Percentiles rank a stretch among this genome's conserved stretches.
phyloP scores from a whole-genome alignment of 1,140 invertebrate genomes.

The Drosophila seguyi region DNA sequence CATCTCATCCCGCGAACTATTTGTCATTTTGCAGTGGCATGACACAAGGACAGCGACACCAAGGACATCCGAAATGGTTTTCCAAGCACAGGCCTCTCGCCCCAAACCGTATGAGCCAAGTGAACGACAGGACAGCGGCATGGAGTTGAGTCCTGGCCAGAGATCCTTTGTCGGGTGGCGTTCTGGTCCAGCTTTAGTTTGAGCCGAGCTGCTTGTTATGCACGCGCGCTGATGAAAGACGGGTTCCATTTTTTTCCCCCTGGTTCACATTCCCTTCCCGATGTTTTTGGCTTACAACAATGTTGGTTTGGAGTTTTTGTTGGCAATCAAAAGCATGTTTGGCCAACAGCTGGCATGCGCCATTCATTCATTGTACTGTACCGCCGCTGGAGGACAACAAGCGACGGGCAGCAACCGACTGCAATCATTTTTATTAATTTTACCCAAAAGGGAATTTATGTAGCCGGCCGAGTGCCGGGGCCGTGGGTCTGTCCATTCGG shows the following conservation, averaged over 20 bases:
- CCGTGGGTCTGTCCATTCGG: slow-evolving; percentile 32
- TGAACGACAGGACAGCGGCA: slow-evolving; percentile 50
- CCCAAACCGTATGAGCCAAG: slow-evolving; percentile 47
- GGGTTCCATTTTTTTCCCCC: slow-evolving; percentile 36
- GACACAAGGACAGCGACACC: slow-evolving; percentile 58
- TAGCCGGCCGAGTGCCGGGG: slow-evolving; percentile 36
- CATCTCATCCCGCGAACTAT: slow-evolving; percentile 59
- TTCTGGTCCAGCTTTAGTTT: slow-evolving; percentile 57
- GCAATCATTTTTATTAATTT: slow-evolving; percentile 84
- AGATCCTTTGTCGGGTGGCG: slow-evolving; percentile 20
- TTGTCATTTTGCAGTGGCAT: slow-evolving; percentile 73
- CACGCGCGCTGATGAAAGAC: slow-evolving; percentile 76
- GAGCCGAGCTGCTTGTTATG: slow-evolving; percentile 70
- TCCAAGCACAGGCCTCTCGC: slow-evolving; percentile 36
- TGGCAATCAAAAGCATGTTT: slow-evolving; percentile 82
- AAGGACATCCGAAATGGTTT: slow-evolving; percentile 72
- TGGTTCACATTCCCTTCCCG: slow-evolving; percentile 16
- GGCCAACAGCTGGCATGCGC: slow-evolving; percentile 81
- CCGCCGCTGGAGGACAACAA: slow-evolving; percentile 44
- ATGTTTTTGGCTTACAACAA: slow-evolving; percentile 42
- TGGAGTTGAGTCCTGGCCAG: slow-evolving; percentile 22
- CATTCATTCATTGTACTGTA: slow-evolving; percentile 74
- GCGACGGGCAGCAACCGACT: slow-evolving; percentile 44
- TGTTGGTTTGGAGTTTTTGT: slow-evolving; percentile 42
- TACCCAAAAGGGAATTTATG: slow-evolving; percentile 79